A percentile compares a stretch with the other conserved stretches of the same genome.
phyloP scores from a whole-genome alignment of 2,888 invertebrate species.

The Nowickia ferox region DNA sequence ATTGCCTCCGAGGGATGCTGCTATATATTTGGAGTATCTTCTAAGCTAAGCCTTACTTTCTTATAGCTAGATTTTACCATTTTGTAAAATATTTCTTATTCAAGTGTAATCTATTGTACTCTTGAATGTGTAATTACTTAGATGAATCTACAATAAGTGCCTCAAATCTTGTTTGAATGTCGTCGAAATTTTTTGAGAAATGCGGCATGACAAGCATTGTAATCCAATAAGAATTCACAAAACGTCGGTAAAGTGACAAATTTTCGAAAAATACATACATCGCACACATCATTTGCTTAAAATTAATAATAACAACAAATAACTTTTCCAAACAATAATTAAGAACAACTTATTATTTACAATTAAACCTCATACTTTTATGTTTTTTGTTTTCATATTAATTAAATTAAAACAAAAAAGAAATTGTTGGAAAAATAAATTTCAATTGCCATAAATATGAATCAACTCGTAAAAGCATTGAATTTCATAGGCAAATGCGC shows the following conservation, averaged over 20 bases:
- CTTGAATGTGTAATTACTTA: too few relatives aligned
- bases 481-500: slow-evolving; percentile 34
- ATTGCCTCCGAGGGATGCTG: too few relatives aligned
- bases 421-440: slow-evolving; percentile 46
- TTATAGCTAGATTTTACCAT: too few relatives aligned
- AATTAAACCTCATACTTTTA: slow-evolving; percentile 9
- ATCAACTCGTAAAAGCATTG: slow-evolving; percentile 66
- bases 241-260: slow-evolving; percentile 16
- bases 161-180: too few relatives aligned
- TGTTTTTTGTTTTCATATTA: slow-evolving; percentile 24
- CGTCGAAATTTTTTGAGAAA: too few relatives aligned
- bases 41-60: too few relatives aligned
- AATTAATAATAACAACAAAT: slow-evolving; percentile 1
- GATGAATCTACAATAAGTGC: too few relatives aligned
- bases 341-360: slow-evolving; percentile 23
- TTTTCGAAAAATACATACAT: background rate
- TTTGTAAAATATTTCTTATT: too few relatives aligned
- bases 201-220: too few relatives aligned
- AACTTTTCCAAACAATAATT: background rate
- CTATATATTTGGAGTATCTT: too few relatives aligned
- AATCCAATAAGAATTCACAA: background rate
- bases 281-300: background rate
- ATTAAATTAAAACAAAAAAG: slow-evolving; percentile 48
- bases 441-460: slow-evolving; percentile 65
- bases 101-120: too few relatives aligned